phyloP scores from a whole-genome alignment of 2,888 invertebrate genomes.

The Pinctada fucata region DNA sequence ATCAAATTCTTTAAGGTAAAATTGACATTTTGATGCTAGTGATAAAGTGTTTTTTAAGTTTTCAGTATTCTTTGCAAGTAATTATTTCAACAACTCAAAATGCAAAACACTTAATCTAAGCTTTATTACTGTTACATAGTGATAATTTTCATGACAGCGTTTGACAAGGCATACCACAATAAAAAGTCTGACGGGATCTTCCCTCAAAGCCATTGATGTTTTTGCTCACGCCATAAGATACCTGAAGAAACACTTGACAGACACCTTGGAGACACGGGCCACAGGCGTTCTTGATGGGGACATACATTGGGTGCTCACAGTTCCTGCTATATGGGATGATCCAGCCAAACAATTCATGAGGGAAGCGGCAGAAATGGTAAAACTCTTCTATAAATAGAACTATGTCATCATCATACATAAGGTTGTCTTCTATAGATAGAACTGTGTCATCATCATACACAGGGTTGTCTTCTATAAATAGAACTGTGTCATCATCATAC shows the following conservation, averaged over 20 bases:
- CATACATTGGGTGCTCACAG: conserved; percentile 39
- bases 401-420: no score
- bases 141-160: conserved; percentile 20
- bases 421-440: no score
- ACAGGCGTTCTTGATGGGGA: conserved; percentile 28
- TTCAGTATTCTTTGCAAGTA: no score
- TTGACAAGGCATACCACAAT: conserved; percentile 33
- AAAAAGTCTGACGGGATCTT: conserved; percentile 32
- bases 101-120: no score
- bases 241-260: conserved; percentile 33
- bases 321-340: conserved; percentile 43
- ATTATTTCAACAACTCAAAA: no score
- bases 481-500: no score
- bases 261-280: conserved; percentile 20
- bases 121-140: not conserved
- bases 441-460: no score
- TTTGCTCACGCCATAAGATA: conserved; percentile 36
- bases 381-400: no score
- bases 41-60: no score
- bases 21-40: no score
- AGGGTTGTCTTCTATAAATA: no score
- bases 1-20: no score
- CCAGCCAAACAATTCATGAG: conserved; percentile 45
- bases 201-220: conserved; percentile 33
- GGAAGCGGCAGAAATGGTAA: conserved; percentile 36